Evolutionary conservation across 2,113 vertebrate species (phyloP).

Genomic region (Theristicus caerulescens): DNA sequence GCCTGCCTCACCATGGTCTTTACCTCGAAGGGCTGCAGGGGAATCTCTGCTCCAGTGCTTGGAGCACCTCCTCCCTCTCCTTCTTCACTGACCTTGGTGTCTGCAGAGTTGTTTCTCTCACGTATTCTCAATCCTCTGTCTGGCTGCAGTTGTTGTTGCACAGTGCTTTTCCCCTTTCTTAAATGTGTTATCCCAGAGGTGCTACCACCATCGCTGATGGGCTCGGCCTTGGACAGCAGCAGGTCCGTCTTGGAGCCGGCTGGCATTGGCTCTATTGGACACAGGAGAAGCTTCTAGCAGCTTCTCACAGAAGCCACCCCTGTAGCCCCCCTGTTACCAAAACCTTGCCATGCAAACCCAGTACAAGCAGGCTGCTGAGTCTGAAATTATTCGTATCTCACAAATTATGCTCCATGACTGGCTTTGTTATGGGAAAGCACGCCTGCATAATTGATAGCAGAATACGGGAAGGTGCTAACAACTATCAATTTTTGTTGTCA

Average conservation of each 20-base stretch:
- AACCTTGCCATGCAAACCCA: background rate
- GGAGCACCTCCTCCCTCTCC: background rate
- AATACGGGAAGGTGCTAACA: conserved; percentile 42
- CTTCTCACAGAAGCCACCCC: background rate
- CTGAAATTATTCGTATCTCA: conserved; percentile 24
- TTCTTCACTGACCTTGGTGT: background rate
- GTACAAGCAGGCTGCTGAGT: background rate
- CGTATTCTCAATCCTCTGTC: background rate
- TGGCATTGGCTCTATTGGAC: background rate
- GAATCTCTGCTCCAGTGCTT: background rate
- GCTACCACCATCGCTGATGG: background rate
- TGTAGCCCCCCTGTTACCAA: background rate
- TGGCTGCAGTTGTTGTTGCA: too few species aligned
- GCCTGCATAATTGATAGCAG: conserved; percentile 33
- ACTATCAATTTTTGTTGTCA: conserved; percentile 36
- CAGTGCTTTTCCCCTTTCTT: background rate
- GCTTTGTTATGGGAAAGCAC: conserved; percentile 24
- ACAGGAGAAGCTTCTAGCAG: background rate
- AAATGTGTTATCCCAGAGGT: background rate
- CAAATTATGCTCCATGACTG: conserved; percentile 4
- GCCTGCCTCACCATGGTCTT: too few species aligned
- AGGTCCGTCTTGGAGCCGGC: background rate
- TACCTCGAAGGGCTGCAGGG: background rate
- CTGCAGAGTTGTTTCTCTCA: background rate
- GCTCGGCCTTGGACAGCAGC: background rate